phyloP scores from a whole-genome alignment of 2,797 vertebrate genomes.

The Sebastes steindachneri region DNA sequence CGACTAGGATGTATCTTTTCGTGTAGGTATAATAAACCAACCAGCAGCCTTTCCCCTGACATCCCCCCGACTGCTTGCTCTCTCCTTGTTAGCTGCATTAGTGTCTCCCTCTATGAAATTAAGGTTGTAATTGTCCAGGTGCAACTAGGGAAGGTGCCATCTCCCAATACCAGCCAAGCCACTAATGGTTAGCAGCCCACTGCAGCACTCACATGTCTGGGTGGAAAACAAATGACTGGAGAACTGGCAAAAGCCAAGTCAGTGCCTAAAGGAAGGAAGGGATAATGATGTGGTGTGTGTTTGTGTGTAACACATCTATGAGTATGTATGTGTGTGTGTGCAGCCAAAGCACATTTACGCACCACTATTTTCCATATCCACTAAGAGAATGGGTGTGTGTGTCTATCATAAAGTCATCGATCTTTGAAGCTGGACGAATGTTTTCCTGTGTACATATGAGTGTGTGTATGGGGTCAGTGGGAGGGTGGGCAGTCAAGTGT shows the following conservation, averaged over 20 bases:
- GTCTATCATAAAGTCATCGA: background rate
- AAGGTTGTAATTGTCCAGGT: constrained; percentile 63
- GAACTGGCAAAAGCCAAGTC: constrained; percentile 28
- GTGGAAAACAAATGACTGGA: constrained; percentile 35
- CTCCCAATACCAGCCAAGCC: constrained; percentile 38
- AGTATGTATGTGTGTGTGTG: constrained; percentile 12
- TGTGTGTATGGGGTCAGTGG: background rate
- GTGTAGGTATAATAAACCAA: constrained; percentile 14
- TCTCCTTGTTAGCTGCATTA: constrained; percentile 52
- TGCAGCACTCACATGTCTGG: constrained; percentile 23
- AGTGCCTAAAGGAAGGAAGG: constrained; percentile 35
- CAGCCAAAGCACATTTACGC: background rate
- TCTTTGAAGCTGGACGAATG: background rate
- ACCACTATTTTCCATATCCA: background rate
- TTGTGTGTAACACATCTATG: background rate
- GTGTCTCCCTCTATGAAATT: constrained; percentile 49
- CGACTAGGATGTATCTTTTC: constrained; percentile 7
- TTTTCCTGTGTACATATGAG: background rate
- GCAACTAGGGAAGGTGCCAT: constrained; percentile 50
- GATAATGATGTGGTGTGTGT: constrained; percentile 44
- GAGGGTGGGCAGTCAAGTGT: background rate
- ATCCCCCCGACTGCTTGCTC: constrained; percentile 11
- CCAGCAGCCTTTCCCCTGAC: constrained; percentile 20
- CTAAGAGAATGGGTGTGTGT: background rate
- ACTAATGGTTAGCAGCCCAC: constrained; percentile 44